phyloP scores from a whole-genome alignment of 2,888 invertebrate genomes.

The Ferdinandea cuprea region DNA sequence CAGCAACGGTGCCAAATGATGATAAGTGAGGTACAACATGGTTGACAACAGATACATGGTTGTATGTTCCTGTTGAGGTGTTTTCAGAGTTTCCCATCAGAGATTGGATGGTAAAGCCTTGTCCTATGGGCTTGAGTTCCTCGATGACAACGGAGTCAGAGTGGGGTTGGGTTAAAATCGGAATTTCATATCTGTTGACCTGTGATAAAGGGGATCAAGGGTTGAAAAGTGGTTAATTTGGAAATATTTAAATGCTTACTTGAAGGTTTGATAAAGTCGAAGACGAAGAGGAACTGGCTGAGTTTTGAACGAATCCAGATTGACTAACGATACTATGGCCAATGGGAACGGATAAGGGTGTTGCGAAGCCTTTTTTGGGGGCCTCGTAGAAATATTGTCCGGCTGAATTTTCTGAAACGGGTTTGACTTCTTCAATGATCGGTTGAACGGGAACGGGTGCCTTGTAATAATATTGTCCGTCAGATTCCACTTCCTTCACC shows the following conservation, averaged over 20 bases:
- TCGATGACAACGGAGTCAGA: slow-evolving; percentile 19
- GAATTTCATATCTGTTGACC: slow-evolving; percentile 16
- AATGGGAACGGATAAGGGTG: background rate
- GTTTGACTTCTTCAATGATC: background rate
- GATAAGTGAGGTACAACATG: slow-evolving; percentile 8
- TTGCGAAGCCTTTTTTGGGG: slow-evolving; percentile 6
- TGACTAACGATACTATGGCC: background rate
- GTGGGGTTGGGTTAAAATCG: background rate
- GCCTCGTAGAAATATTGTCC: background rate
- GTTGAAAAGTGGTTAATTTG: background rate
- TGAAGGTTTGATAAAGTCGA: slow-evolving; percentile 32
- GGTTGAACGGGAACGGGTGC: slow-evolving; percentile 2
- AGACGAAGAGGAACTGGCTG: background rate
- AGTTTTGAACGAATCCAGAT: slow-evolving; percentile 4
- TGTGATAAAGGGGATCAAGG: background rate
- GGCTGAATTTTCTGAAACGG: background rate
- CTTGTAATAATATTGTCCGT: too few species aligned
- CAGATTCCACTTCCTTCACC: too few species aligned
- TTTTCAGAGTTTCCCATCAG: slow-evolving; percentile 1
- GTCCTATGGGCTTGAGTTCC: background rate
- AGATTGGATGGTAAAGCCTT: slow-evolving; percentile 16
- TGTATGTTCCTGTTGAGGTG: background rate
- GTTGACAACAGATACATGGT: slow-evolving; percentile 19
- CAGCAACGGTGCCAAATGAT: slow-evolving; percentile 1
- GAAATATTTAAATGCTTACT: slow-evolving; percentile 1